phyloP scores from a whole-genome alignment of 2,888 invertebrate genomes.

The Nudaria mundana region DNA sequence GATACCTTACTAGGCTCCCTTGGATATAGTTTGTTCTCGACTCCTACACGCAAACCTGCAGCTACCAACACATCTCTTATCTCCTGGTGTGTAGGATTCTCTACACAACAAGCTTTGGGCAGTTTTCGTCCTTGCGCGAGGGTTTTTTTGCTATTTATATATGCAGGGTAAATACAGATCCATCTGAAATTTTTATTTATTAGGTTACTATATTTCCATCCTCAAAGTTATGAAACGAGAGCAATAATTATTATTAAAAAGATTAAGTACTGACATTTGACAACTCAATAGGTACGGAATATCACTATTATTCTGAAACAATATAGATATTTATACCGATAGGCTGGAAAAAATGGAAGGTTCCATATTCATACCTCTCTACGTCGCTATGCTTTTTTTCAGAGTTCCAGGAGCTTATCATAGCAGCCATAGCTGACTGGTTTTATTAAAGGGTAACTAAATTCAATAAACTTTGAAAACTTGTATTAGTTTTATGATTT shows the following conservation, averaged over 20 bases:
- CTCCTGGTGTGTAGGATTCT: slow-evolving; percentile 97
- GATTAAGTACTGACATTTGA: too few relatives aligned
- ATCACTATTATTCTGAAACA: too few relatives aligned
- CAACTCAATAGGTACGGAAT: too few relatives aligned
- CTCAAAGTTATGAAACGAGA: background rate
- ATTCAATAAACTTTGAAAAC: too few relatives aligned
- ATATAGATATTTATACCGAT: too few relatives aligned
- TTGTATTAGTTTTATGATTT: too few relatives aligned
- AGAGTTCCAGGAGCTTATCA: slow-evolving; percentile 84
- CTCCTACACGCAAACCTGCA: slow-evolving; percentile 91
- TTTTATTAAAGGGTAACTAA: too few relatives aligned
- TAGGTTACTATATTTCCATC: background rate
- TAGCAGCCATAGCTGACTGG: slow-evolving; percentile 78
- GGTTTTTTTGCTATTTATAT: slow-evolving; percentile 96
- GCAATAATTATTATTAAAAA: too few relatives aligned
- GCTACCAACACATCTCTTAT: slow-evolving; percentile 95
- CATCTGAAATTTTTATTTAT: slow-evolving; percentile 83
- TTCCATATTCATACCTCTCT: slow-evolving; percentile 61
- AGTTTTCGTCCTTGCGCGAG: slow-evolving; percentile 93
- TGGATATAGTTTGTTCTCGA: slow-evolving; percentile 96
- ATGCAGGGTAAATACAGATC: slow-evolving; percentile 98
- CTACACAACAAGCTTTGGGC: slow-evolving; percentile 92
- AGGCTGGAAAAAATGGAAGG: too few relatives aligned
- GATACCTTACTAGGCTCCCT: slow-evolving; percentile 91
- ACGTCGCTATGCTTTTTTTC: slow-evolving; percentile 90